Evolutionary conservation across 2,888 invertebrate genomes (phyloP).

Genomic region (Rhamphomyia laevipes): DNA sequence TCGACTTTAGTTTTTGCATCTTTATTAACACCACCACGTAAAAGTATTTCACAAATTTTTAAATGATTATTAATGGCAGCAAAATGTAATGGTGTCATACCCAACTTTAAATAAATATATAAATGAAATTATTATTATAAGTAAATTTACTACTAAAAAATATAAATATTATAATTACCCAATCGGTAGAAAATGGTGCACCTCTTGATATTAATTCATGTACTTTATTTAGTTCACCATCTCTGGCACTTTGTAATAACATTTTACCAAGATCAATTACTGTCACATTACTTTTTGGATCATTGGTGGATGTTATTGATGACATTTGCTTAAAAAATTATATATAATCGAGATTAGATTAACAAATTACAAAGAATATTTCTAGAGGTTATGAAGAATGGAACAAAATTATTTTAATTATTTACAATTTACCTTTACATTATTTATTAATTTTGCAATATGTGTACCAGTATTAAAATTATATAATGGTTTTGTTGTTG

Average conservation of each 20-base stretch:
- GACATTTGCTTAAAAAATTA: slow-evolving; percentile 2
- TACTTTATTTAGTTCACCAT: slow-evolving; percentile 66
- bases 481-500: too few relatives aligned
- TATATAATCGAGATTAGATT: too few relatives aligned
- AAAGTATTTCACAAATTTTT: slow-evolving; percentile 66
- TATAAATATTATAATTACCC: slow-evolving; percentile 48
- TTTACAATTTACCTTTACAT: too few relatives aligned
- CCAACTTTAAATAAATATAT: slow-evolving; percentile 47
- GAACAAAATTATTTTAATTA: too few relatives aligned
- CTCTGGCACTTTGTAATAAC: slow-evolving; percentile 64
- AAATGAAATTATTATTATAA: background rate
- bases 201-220: slow-evolving; percentile 70
- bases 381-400: too few relatives aligned
- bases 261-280: slow-evolving; percentile 71
- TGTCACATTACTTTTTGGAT: slow-evolving; percentile 18
- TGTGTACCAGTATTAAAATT: too few relatives aligned
- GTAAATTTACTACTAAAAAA: background rate
- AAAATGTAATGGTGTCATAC: slow-evolving; percentile 80
- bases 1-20: slow-evolving; percentile 89
- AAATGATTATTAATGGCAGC: slow-evolving; percentile 71
- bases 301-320: slow-evolving; percentile 6
- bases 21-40: slow-evolving; percentile 75
- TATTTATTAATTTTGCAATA: too few relatives aligned
- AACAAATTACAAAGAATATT: too few relatives aligned
- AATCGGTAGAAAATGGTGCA: slow-evolving; percentile 86